Evolutionary conservation across 2,888 invertebrate species (phyloP).

Genomic region (Eupelmus urozonus): DNA sequence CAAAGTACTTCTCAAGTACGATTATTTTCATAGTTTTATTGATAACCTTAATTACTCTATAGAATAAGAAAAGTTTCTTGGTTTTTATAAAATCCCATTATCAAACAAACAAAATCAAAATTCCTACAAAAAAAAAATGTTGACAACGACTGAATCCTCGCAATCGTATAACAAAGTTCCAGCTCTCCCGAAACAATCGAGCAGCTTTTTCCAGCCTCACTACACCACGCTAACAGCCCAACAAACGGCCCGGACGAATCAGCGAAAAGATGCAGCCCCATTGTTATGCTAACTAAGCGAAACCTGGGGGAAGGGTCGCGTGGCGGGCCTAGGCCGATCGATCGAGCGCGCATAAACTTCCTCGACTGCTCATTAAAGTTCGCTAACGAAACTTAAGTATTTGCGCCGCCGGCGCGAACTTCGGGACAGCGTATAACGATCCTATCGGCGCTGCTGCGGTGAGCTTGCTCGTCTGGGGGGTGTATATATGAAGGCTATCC

Average conservation of each 20-base stretch:
- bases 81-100: no score
- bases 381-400: constrained; percentile 47
- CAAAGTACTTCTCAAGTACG: no score
- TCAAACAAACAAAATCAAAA: no score
- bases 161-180: no score
- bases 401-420: neutral
- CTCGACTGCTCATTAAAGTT: constrained; percentile 42
- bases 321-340: neutral
- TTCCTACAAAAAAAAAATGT: no score
- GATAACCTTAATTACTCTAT: no score
- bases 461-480: neutral
- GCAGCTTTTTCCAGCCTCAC: no score
- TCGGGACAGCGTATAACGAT: neutral
- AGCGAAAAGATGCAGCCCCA: neutral
- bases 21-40: no score
- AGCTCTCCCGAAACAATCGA: no score
- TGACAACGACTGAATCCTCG: no score
- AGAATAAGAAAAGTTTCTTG: no score
- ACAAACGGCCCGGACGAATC: neutral
- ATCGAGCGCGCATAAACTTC: neutral
- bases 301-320: neutral
- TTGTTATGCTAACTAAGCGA: constrained; percentile 42
- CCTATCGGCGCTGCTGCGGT: neutral
- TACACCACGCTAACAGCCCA: neutral
- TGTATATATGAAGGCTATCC: neutral